Evolutionary conservation across 2,797 vertebrate species (phyloP), one percentile per base, ranked within the genome.

Genomic region (Siniperca obscura): DNA sequence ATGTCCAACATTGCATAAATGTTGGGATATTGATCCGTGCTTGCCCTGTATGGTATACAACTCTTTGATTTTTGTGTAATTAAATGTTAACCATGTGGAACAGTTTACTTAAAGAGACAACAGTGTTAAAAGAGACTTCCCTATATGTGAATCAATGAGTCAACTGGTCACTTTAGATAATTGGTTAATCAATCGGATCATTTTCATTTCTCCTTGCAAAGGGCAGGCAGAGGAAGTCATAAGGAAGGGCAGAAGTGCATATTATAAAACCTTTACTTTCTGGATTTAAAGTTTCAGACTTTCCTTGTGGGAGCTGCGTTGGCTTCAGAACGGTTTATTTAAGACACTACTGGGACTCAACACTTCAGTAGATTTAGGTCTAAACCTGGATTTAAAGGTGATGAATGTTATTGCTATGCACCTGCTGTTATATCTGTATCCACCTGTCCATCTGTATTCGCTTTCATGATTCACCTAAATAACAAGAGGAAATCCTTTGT

Each of bases 311-410:
- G 88, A 90, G 76, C 88, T 76, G 40, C n/a, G 11, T 53, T 55
- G 81, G 85, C 81, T 86, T 90, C 81, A 78, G 77, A 91, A 85
- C 1, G 48, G 73, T 89, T 93, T 91, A 89, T 85, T 89, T 76
- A 85, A 92, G 87, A 86, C 90, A 77, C 87, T 82, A 36, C 76
- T 71, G 88, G 90, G 90, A 89, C 75, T 91, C 81, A 73, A 74
- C 78, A 70, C 87, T 80, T 86, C 74, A 79, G 82, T 87, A 90
- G 89, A 89, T 90, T 88, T 86, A 80, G 87, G 85, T 81, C 78
- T 92, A 89, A 91, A 89, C 86, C 77, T 87, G 86, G 82, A 91
- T 92, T 92, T 87, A 73, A 86, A 86, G 85, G 86, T 90, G 88
- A 93, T 88, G 79, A 81, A 82, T 91, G 70, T 87, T 66, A 89